Evolutionary conservation across 2,113 vertebrate species (phyloP), one percentile per base, ranked within the genome.

Genomic region (Crotophaga sulcirostris): DNA sequence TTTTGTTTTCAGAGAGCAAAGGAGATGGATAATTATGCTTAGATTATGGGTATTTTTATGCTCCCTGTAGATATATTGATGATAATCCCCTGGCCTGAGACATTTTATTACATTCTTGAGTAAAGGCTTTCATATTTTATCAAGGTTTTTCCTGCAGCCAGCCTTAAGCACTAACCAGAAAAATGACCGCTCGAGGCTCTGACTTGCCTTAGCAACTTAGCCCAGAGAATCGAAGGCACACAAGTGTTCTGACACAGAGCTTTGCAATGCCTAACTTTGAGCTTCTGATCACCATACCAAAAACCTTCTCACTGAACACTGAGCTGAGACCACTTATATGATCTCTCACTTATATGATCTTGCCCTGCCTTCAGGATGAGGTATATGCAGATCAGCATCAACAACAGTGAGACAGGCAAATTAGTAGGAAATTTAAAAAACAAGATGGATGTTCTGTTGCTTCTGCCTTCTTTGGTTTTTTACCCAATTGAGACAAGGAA

Each of bases 111-210:
- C 31, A 56, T 91, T 89, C 68, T 76, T 92, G 36, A 91, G 56
- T 68, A 91, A 96, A 96, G 42, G 31, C n/a, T 88, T 96, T 91
- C 40, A 66, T 89, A 87, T 93, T 89, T 95, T 93, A 93, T 90
- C 68, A 95, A 93, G 90, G 70, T 40, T 95, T 93, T 94, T 87
- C 68, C 75, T 68, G 49, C 45, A 90, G 84, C 67, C 86, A 85
- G 55, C 89, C 91, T 91, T 91, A 88, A 96, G 94, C 84, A 47
- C 47, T 77, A 90, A 75, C 54, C 91, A 87, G 87, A 88, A 91
- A 90, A 95, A 87, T 40, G 23, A 68, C 44, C 75, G 56, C 55
- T 77, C 68, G 45, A 84, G 58, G 62, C n/a, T 34, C 80, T 91
- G 58, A 67, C 91, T 91, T 75, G 58, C 51, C n/a, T 49, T 69